Conservation (phyloP, 1,140 invertebrate genomes). For the Cotesia glomerata region DNA sequence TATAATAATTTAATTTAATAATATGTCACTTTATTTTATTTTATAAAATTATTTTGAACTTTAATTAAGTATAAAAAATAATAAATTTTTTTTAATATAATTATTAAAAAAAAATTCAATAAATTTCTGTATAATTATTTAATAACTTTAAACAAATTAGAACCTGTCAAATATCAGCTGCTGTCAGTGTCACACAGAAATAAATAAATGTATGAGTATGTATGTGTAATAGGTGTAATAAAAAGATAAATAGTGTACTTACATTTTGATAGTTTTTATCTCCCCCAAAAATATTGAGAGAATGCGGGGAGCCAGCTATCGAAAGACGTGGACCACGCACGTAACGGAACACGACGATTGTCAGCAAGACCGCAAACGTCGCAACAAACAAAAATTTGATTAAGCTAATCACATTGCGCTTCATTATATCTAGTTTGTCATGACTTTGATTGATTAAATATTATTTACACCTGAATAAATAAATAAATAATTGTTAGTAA, state of each 20-base stretch:
- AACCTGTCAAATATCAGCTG: no score
- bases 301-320: slow-evolving; percentile 32
- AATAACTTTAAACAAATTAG: no score
- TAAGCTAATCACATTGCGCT: slow-evolving; percentile 59
- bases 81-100: no score
- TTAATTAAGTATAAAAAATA: no score
- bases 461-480: neutral
- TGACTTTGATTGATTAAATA: slow-evolving; percentile 22
- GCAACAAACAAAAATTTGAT: slow-evolving; percentile 59
- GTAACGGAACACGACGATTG: slow-evolving; percentile 57
- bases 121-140: no score
- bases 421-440: slow-evolving; percentile 48
- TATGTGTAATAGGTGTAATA: neutral
- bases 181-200: neutral
- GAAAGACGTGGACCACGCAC: slow-evolving; percentile 45
- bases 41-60: no score
- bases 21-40: no score
- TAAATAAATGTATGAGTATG: neutral
- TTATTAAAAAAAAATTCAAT: no score
- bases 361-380: slow-evolving; percentile 57
- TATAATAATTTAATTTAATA: no score
- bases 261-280: neutral
- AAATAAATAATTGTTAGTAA: neutral
- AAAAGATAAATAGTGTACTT: neutral
- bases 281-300: slow-evolving; percentile 9